Base-by-base conservation (phyloP, 2,797 vertebrate genomes). In the Somateria mollissima region DNA sequence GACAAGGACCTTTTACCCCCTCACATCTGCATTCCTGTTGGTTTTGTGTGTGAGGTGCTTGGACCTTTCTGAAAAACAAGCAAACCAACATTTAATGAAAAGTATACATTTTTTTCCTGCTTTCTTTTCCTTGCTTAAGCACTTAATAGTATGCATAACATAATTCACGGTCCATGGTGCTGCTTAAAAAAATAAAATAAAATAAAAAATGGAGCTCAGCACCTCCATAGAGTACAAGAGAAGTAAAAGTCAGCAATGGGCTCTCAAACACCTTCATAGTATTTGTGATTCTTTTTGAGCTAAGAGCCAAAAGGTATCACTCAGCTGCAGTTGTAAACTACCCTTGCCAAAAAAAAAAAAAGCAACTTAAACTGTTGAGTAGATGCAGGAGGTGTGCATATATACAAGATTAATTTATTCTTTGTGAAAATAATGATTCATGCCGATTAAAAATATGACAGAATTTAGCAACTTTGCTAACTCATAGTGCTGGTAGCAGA, bases 101-200 rank as follows among this genome's bases (percentile, higher is more conserved):
- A 41, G 11, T 4, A 2, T n/a, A 45, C 4, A 39, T 9, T 25
- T 32, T 69, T 41, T 73, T 45, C 34, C 34, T 62, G 8, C n/a
- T 72, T 75, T 47, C 51, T 54, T 73, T 43, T 65, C 45, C n/a
- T 73, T 60, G 12, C 16, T 66, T 54, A 69, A 61, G 30, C 24
- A 43, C 10, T 69, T 79, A 30, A 30, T 0, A 8, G 11, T 14
- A 54, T 27, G 25, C 7, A 43, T 49, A 49, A 49, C 22, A 49
- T 24, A 24, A 49, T 49, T 49, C 47, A 49, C 7, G 27, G n/a
- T 69, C 14, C 43, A 69, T 60, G 64, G 27, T 7, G 7, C 15
- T 2, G 6, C 8, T 10, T 43, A 1, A 2, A 36, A n/a, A n/a
- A n/a, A n/a, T n/a, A 30, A 19, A 25, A 43, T 43, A 43, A 43